These are phyloP conservation scores for Oxytorus armatus DNA, from an alignment of 2,888 invertebrate genomes.

Conservation along the genomic window DNA sequence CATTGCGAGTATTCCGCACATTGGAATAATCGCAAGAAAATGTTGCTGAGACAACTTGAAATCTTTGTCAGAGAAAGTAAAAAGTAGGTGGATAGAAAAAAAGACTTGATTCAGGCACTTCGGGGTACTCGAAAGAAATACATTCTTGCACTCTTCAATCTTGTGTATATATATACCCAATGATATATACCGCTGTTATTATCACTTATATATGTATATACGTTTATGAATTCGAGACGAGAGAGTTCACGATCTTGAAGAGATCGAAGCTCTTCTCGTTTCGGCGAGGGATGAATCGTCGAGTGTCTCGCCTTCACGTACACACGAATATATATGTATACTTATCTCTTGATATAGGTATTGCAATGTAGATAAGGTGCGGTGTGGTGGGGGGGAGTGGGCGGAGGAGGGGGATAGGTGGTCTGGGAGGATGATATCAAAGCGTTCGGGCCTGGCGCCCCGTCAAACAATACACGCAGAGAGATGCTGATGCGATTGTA, in stretches of 20 bases:
- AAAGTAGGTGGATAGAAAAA: too few species aligned
- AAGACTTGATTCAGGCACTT: too few species aligned
- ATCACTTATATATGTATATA: conserved; percentile 3
- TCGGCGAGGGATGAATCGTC: conserved; percentile 57
- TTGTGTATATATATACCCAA: background rate
- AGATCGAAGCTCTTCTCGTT: conserved; percentile 65
- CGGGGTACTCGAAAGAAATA: too few species aligned
- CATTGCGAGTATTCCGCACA: too few species aligned
- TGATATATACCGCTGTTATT: background rate
- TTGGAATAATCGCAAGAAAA: too few species aligned
- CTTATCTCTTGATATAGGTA: conserved; percentile 29
- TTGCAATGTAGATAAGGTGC: too few species aligned
- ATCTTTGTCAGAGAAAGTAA: too few species aligned
- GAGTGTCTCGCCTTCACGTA: conserved; percentile 43
- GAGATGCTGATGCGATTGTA: conserved; percentile 85
- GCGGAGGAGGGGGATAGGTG: conserved; percentile 49
- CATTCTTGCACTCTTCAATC: too few species aligned
- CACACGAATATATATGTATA: conserved; percentile 5
- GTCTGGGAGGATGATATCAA: conserved; percentile 78
- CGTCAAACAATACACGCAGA: conserved; percentile 79
- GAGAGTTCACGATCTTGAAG: conserved; percentile 59
- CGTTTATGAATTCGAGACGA: background rate
- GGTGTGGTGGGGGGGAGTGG: too few species aligned
- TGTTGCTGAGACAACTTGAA: too few species aligned
- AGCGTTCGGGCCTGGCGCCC: conserved; percentile 74